phyloP scores from a whole-genome alignment of 2,797 vertebrate species.

The Sternarchorhynchus goeldii region DNA sequence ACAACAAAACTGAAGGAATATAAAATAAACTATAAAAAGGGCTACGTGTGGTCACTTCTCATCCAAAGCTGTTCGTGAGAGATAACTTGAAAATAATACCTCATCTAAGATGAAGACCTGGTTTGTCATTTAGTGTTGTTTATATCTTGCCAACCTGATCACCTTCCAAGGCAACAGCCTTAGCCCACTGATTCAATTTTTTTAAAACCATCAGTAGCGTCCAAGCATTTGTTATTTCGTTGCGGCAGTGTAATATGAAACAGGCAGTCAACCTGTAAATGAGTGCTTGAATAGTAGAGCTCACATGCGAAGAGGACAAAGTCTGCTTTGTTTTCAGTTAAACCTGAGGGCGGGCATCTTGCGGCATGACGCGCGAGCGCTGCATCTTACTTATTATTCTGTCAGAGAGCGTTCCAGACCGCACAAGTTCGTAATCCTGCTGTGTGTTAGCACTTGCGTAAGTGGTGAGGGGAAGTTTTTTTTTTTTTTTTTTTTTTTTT shows the following conservation, averaged over 20 bases:
- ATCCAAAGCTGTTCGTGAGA: conserved; percentile 12
- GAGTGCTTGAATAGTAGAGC: conserved; percentile 63
- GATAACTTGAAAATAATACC: conserved; percentile 23
- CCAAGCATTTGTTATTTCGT: conserved; percentile 58
- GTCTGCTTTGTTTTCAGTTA: conserved; percentile 67
- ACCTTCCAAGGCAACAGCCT: conserved; percentile 49
- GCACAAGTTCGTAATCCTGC: conserved; percentile 54
- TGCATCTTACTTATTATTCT: conserved; percentile 49
- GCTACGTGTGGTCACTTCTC: conserved; percentile 17
- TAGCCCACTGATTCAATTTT: conserved; percentile 56
- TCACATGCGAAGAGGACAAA: conserved; percentile 66
- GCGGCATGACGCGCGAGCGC: conserved; percentile 45
- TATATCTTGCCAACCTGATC: conserved; percentile 33
- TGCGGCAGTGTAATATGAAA: conserved; percentile 55
- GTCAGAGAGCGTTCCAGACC: conserved; percentile 46
- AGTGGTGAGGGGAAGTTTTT: conserved; percentile 22
- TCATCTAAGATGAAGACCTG: conserved; percentile 26
- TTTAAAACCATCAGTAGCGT: conserved; percentile 49
- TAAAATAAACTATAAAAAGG: not conserved
- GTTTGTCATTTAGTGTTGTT: conserved; percentile 42
- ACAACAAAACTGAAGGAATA: not conserved
- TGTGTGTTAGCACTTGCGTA: conserved; percentile 52
- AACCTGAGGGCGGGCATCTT: conserved; percentile 65
- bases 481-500: conserved; percentile 9
- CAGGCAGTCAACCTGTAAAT: conserved; percentile 67